Conservation (phyloP, 2,113 vertebrate genomes). For the Macrotus californicus region DNA sequence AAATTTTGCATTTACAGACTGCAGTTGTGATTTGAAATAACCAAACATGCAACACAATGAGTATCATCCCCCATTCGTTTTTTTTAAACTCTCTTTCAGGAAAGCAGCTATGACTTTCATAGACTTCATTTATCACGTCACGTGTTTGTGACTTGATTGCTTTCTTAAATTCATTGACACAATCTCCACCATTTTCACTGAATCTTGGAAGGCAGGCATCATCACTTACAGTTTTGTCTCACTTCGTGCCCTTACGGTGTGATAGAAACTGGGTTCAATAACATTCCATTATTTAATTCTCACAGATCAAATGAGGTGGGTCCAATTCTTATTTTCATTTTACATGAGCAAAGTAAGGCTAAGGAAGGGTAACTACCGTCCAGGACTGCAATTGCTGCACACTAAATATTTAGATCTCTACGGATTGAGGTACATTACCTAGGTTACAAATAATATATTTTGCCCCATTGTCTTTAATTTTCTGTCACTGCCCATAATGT, state of each 20-base stretch:
- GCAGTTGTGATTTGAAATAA: neutral
- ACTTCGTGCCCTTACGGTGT: neutral
- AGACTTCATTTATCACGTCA: neutral
- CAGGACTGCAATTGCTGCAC: too few relatives aligned
- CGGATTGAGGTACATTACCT: neutral
- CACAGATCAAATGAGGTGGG: neutral
- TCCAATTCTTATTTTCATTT: neutral
- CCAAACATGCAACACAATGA: neutral
- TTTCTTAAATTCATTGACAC: neutral
- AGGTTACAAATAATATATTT: neutral
- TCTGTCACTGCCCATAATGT: neutral
- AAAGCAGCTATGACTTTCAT: neutral
- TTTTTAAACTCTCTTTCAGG: neutral
- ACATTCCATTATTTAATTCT: neutral
- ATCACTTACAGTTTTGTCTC: neutral
- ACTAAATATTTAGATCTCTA: neutral
- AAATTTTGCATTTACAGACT: neutral
- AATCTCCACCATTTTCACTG: neutral
- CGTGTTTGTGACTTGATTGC: neutral
- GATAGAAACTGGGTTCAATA: neutral
- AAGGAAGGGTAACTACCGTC: neutral
- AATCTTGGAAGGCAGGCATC: neutral
- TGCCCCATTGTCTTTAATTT: conserved; percentile 17
- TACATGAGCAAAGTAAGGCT: neutral
- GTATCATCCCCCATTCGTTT: neutral